Conservation (phyloP, 1,140 invertebrate species). For the Notospermus geniculatus region DNA sequence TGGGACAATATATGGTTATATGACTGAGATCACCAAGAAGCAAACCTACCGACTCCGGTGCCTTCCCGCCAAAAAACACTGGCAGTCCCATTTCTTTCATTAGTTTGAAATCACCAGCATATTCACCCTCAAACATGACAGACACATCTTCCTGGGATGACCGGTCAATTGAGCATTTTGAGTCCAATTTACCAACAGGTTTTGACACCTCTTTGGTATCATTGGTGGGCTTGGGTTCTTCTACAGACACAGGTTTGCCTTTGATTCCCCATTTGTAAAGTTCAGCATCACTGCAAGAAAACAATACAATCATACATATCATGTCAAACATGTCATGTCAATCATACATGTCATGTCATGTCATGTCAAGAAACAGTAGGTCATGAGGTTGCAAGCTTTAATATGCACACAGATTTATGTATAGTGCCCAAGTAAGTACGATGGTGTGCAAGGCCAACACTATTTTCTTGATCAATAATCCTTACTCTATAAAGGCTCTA, state of each 20-base stretch:
- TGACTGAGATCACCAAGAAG: slow-evolving; percentile 12
- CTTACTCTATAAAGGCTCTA: slow-evolving; percentile 38
- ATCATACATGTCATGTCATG: no score
- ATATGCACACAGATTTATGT: no score
- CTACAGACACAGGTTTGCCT: slow-evolving; percentile 7
- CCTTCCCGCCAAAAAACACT: slow-evolving; percentile 16
- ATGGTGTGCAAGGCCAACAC: no score
- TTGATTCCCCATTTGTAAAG: slow-evolving; percentile 20
- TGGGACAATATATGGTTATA: neutral
- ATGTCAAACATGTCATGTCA: no score
- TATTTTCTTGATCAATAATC: neutral
- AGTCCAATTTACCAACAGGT: neutral
- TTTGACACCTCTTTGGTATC: neutral
- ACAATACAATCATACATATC: no score
- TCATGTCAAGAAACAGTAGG: no score
- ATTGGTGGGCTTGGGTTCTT: neutral
- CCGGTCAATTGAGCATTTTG: neutral
- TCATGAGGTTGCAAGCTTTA: no score
- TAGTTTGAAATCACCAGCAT: slow-evolving; percentile 26
- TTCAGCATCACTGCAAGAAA: slow-evolving; percentile 16
- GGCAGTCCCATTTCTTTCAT: slow-evolving; percentile 37
- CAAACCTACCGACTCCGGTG: neutral
- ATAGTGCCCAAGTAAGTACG: no score
- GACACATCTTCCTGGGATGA: slow-evolving; percentile 9
- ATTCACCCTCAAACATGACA: slow-evolving; percentile 14